Evolutionary conservation across 2,888 invertebrate genomes (phyloP).

Genomic region (Andricus quercusramuli): DNA sequence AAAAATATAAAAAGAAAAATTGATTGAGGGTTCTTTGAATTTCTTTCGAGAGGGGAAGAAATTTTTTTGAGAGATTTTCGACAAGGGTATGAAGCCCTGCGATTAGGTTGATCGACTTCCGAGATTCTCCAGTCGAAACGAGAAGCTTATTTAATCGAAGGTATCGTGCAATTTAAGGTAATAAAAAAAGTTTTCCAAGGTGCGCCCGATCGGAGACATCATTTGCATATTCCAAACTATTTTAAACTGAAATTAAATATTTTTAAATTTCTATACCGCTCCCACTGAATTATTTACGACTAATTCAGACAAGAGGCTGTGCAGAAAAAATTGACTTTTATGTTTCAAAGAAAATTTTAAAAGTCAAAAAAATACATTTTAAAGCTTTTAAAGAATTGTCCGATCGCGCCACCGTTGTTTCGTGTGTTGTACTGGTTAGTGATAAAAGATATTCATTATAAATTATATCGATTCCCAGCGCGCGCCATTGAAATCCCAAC

Average conservation of each 20-base stretch:
- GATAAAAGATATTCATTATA: constrained; percentile 60
- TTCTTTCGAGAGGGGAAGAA: not conserved
- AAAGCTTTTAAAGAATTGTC: constrained; percentile 38
- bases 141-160: constrained; percentile 60
- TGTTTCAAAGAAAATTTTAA: not conserved
- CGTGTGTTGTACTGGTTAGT: constrained; percentile 72
- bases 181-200: constrained; percentile 61
- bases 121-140: not conserved
- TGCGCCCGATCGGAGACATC: constrained; percentile 58
- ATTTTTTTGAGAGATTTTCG: not conserved
- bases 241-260: not conserved
- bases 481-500: constrained; percentile 41
- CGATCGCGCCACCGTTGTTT: constrained; percentile 61
- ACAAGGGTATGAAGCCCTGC: constrained; percentile 25
- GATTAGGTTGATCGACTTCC: not conserved
- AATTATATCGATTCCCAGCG: constrained; percentile 58
- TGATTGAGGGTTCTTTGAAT: not conserved
- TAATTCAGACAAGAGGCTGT: constrained; percentile 18
- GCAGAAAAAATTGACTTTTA: not conserved
- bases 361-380: not conserved
- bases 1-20: not conserved
- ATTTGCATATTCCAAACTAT: constrained; percentile 39
- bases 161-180: constrained; percentile 72
- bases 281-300: not conserved
- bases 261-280: not conserved